phyloP scores from a whole-genome alignment of 92 coral and sea anemone species.

The Porites evermanni region DNA sequence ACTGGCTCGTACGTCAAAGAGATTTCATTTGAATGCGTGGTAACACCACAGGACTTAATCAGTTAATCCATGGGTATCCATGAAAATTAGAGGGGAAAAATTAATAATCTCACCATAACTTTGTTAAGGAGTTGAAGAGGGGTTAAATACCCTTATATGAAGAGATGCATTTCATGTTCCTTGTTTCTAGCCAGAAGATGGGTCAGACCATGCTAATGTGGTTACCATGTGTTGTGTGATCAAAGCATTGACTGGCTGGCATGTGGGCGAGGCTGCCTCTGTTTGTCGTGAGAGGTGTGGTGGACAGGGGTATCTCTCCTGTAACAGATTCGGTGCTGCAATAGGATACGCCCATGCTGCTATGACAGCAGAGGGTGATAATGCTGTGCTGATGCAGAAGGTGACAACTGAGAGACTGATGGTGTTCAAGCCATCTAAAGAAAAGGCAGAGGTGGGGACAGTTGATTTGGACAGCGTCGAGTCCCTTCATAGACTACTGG shows the following conservation, averaged over 20 bases:
- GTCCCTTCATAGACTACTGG: constrained; percentile 73
- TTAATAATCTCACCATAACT: no score
- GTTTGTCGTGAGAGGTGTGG: constrained; percentile 94
- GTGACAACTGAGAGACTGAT: constrained; percentile 84
- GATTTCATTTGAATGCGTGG: no score
- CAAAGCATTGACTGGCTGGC: constrained; percentile 91
- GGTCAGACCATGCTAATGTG: constrained; percentile 88
- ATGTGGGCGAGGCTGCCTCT: constrained; percentile 76
- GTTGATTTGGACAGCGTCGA: constrained; percentile 63
- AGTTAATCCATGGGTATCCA: no score
- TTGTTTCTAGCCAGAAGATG: constrained; percentile 69
- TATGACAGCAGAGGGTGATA: constrained; percentile 96
- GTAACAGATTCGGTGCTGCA: constrained; percentile 79
- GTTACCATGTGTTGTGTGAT: constrained; percentile 95
- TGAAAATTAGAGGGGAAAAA: no score
- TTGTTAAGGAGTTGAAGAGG: no score
- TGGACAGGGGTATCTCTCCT: constrained; percentile 93
- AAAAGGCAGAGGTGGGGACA: constrained; percentile 21
- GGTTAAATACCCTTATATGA: no score
- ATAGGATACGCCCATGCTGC: constrained; percentile 84
- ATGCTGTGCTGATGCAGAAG: constrained; percentile 93
- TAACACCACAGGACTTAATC: no score
- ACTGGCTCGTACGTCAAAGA: no score
- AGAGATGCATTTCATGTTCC: not conserved
- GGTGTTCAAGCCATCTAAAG: constrained; percentile 72